These are phyloP conservation scores for Burhinus oedicnemus DNA, from an alignment of 2,113 vertebrate species.

Conservation along the genomic window DNA sequence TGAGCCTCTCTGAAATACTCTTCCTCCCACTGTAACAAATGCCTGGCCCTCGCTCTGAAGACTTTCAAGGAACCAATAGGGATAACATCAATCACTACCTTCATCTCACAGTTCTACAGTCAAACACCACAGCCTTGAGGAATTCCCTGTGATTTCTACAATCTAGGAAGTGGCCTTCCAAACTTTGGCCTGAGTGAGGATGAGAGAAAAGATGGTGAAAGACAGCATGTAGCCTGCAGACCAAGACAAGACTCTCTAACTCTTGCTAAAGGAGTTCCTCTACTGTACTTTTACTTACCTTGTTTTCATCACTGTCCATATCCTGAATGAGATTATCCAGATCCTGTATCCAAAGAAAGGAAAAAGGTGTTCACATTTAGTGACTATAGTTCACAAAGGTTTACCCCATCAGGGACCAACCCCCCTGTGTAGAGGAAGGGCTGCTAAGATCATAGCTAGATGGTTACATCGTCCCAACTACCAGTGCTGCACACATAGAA, in stretches of 20 bases:
- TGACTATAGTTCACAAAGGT: neutral
- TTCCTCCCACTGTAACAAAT: neutral
- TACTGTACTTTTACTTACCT: conserved; percentile 77
- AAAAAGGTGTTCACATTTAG: conserved; percentile 1
- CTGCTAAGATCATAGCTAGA: neutral
- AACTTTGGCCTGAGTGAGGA: neutral
- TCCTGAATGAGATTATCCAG: conserved; percentile 92
- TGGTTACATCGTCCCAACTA: neutral
- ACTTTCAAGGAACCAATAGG: neutral
- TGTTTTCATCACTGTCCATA: conserved; percentile 89
- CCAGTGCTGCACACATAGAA: fast-evolving
- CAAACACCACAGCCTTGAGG: neutral
- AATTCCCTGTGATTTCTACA: neutral
- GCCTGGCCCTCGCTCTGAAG: neutral
- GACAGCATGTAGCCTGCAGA: neutral
- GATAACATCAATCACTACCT: neutral
- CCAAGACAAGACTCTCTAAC: neutral
- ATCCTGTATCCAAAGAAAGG: conserved; percentile 80
- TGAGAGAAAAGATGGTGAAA: neutral
- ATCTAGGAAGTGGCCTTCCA: neutral
- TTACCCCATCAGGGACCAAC: neutral
- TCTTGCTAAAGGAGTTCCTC: neutral
- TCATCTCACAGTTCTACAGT: neutral
- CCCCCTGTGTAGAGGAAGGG: neutral
- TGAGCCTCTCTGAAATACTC: neutral